Conservation (phyloP, 2,888 invertebrate species). For the Orchestes rusci region DNA sequence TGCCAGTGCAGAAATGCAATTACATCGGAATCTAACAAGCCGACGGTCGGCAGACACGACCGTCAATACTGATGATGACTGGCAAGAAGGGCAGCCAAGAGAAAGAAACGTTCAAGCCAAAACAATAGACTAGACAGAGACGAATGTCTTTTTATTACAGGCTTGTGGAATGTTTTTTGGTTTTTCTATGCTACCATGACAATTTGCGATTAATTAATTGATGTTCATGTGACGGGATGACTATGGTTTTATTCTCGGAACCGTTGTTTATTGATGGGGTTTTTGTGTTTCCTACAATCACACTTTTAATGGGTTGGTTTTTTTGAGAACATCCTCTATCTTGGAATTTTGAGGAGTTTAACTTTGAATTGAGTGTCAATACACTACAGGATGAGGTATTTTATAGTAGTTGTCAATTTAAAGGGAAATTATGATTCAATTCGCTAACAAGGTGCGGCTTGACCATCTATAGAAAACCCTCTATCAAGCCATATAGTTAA, state of each 20-base stretch:
- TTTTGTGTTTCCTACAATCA: no score
- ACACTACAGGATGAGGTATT: no score
- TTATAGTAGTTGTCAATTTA: no score
- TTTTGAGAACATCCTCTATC: no score
- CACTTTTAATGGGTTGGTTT: no score
- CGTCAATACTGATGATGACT: conserved; percentile 11
- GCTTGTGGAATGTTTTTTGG: neutral
- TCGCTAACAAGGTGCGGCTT: no score
- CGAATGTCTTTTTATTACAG: conserved; percentile 2
- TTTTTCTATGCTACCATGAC: conserved; percentile 13
- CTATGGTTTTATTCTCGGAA: no score
- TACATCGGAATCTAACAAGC: conserved; percentile 24
- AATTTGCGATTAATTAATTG: conserved; percentile 18
- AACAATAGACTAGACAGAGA: conserved; percentile 2
- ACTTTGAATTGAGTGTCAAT: no score
- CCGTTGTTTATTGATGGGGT: no score
- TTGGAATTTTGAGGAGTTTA: no score
- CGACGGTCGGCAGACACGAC: conserved; percentile 6
- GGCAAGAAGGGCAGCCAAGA: conserved; percentile 11
- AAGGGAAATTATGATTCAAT: no score
- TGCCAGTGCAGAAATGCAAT: conserved; percentile 23
- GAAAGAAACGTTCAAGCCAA: neutral
- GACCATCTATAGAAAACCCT: neutral
- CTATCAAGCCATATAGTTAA: neutral
- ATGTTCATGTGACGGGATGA: conserved; percentile 10